Conservation (phyloP, 1,140 invertebrate genomes). For the Callitettix versicolor region DNA sequence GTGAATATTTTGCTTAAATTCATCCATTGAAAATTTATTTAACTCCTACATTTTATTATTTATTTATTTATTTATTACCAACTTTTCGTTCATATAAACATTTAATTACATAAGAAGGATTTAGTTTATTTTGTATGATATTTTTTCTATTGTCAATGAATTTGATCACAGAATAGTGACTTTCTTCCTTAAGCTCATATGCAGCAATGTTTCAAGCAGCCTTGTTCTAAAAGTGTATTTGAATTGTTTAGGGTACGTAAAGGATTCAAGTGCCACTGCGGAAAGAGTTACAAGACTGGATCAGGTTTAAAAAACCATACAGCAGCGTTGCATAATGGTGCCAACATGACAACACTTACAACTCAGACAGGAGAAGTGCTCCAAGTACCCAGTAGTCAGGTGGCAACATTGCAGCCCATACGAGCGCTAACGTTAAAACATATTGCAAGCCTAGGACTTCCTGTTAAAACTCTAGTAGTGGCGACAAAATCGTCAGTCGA, state of each 20-base stretch:
- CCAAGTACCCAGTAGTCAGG: conserved; percentile 21
- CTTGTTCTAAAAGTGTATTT: too few relatives aligned
- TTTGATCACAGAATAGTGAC: too few relatives aligned
- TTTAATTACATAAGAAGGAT: too few relatives aligned
- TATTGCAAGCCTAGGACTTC: conserved; percentile 25
- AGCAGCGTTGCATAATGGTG: conserved; percentile 42
- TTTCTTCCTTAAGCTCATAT: too few relatives aligned
- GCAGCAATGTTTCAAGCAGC: too few relatives aligned
- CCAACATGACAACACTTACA: conserved; percentile 23
- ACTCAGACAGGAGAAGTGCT: conserved; percentile 23
- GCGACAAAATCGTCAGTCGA: conserved; percentile 16
- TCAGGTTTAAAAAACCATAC: conserved; percentile 64
- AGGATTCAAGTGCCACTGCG: conserved; percentile 67
- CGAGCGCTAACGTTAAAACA: conserved; percentile 26
- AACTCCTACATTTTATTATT: too few relatives aligned
- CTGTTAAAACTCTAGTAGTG: conserved; percentile 27
- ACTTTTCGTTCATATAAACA: too few relatives aligned
- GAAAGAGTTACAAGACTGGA: conserved; percentile 69
- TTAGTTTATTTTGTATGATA: too few relatives aligned
- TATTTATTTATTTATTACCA: too few relatives aligned
- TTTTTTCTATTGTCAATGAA: too few relatives aligned
- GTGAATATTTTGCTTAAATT: too few relatives aligned
- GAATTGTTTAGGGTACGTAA: conserved; percentile 55
- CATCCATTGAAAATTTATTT: too few relatives aligned
- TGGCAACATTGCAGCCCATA: conserved; percentile 23